Evolutionary conservation across 53 echinoderm and acorn worm genomes (phyloP), one percentile per base, ranked within the genome.

Genomic region (Glandiceps talaboti): DNA sequence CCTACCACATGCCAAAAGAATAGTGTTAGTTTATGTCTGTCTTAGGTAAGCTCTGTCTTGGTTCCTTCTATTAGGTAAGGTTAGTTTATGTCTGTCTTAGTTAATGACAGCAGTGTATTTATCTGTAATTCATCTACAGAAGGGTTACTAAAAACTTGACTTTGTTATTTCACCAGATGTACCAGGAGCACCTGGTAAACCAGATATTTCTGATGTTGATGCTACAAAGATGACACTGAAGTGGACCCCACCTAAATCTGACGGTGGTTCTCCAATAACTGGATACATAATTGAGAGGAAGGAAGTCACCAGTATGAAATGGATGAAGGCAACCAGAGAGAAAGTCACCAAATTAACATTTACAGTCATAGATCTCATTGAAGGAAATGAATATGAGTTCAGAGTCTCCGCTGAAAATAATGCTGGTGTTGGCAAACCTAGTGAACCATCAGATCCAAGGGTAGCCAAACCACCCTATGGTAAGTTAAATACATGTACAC

Each of bases 381-480:
- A 89, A 75, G 93, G 89, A 1, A 87, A 85, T 0, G 93, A 91
- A 83, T 99, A 99, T 73, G 85, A 94, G 78, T 99, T 99, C 77
- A 82, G 99, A 74, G 93, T 99, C 10, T 89, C 87, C 10, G 99
- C 99, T 33, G 89, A 94, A 83, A 99, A 99, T 80, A 84, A 86
- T 72, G 94, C 91, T 73, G 99, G 99, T 0, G 82, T 87, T 32
- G 89, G 99, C 29, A 91, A 99, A 78, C 93, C 93, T 1, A 94
- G 93, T 75, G 86, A 94, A 73, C 91, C 99, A 27, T 91, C 91
- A 26, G 93, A 99, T 32, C 75, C 86, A 30, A 87, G 83, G 32
- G 82, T 91, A 31, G 99, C 99, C 26, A 99, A 99, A 85, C 93
- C 99, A 82, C 99, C 93, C 0, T 99, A 99, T 83, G 99, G 99